Evolutionary conservation across 2,888 invertebrate species (phyloP), one percentile per base, ranked within the genome.

Genomic region (Erebia epiphron): DNA sequence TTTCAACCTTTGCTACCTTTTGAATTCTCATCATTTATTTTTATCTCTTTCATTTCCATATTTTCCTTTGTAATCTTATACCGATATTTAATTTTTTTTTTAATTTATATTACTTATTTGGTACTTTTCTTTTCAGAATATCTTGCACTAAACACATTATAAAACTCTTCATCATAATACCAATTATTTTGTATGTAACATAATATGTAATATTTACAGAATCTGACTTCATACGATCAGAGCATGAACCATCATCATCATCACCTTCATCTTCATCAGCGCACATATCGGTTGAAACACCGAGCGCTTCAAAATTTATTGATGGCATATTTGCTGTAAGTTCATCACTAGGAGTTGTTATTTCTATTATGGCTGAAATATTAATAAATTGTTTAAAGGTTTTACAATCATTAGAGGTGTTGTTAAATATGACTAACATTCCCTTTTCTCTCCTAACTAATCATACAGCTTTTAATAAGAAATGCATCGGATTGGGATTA

Each of bases 251-350:
- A 79, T 82, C 74, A 52, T 52, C 78, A 79, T 82, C 74, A 46
- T 46, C 83, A 76, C 80, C 82, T 74, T 83, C 85, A 77, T 85
- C 87, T 78, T 88, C 90, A 68, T 86, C 87, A 74, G 80, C 88
- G 73, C 86, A 88, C 69, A 79, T 92, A 79, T 84, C 90, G 78
- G 82, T 93, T 77, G 82, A 91, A 82, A 91, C 92, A 77, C 91
- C 92, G 81, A 86, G 82, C 78, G 88, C 86, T 75, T 88, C 92
- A 67, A 86, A 87, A 83, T 78, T 92, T 75, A 85, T 93, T 79
- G 91, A 87, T 75, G 92, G 88, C 75, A 90, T 93, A 67, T 86
- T 93, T 75, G 86, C 93, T 76, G 93, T 93, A 90, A 93, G 93
- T 92, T 84, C 85, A 88, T 83, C 58, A 68, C 74, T 79, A 75